Percentiles rank a stretch among this genome's conserved stretches.
These are phyloP conservation scores for Balearica regulorum DNA, from an alignment of 2,797 vertebrate species.

Conservation along the genomic window DNA sequence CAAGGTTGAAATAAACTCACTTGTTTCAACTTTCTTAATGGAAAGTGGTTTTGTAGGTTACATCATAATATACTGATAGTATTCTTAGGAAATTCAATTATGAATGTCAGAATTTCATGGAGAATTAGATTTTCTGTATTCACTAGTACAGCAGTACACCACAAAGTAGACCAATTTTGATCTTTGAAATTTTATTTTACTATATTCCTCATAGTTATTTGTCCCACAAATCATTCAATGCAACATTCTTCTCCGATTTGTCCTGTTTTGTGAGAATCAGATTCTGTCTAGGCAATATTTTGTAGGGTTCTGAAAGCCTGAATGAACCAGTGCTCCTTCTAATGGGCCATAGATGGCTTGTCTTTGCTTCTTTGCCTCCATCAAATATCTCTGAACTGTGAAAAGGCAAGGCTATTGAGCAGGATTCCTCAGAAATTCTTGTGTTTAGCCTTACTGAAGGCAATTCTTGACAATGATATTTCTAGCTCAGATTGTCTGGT, in stretches of 20 bases:
- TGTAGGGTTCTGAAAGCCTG: neutral
- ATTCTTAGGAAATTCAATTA: neutral
- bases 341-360: neutral
- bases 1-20: neutral
- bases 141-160: neutral
- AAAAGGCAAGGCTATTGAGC: neutral
- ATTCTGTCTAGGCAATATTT: neutral
- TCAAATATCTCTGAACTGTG: neutral
- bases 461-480: neutral
- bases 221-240: neutral
- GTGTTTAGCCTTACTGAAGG: neutral
- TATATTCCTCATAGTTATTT: neutral
- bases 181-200: neutral
- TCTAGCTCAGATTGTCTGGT: neutral
- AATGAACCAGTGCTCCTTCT: neutral
- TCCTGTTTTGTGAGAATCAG: neutral
- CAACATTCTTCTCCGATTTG: neutral
- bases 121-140: neutral
- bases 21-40: neutral
- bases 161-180: neutral
- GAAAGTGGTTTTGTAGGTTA: neutral
- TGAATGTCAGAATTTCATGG: neutral
- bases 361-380: neutral
- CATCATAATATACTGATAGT: neutral
- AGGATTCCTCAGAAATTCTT: neutral